Percentiles rank a stretch among this genome's conserved stretches.
Conservation (phyloP, 2,113 vertebrate genomes). For the Taurulus bubalis region DNA sequence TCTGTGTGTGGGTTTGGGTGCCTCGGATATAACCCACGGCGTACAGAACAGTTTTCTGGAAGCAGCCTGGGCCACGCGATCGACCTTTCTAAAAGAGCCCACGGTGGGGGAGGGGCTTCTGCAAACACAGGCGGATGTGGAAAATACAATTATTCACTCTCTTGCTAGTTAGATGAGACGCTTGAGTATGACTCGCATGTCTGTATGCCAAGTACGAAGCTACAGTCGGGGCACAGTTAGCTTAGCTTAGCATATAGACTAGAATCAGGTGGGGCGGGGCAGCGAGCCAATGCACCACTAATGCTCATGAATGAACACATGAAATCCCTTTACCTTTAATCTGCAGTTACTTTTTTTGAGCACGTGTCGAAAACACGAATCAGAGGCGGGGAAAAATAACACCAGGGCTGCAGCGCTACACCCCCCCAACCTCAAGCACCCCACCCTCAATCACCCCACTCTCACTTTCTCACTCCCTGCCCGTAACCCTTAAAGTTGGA, state of each 20-base stretch:
- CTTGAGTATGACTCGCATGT: background rate
- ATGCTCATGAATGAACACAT: background rate
- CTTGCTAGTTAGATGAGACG: background rate
- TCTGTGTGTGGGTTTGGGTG: too few species aligned
- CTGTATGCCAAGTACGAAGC: background rate
- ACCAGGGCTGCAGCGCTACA: background rate
- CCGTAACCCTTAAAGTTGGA: constrained; percentile 72
- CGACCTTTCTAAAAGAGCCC: background rate
- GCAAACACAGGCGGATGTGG: too few species aligned
- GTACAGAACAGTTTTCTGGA: background rate
- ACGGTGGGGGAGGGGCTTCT: background rate
- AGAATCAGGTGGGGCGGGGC: background rate
- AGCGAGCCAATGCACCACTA: background rate
- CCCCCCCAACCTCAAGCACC: too few species aligned
- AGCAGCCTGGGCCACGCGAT: background rate
- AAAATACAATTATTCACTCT: background rate
- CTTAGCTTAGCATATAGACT: background rate
- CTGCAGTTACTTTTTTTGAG: background rate
- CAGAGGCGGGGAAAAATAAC: background rate
- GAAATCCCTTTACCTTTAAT: background rate
- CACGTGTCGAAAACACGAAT: constrained; percentile 21
- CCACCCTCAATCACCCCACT: constrained; percentile 2
- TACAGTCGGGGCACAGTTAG: background rate
- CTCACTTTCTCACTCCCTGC: constrained; percentile 40
- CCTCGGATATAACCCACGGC: background rate